Percentiles rank a stretch among this genome's conserved stretches.
Conservation (phyloP, 2,888 invertebrate genomes). For the Enchytraeus crypticus region DNA sequence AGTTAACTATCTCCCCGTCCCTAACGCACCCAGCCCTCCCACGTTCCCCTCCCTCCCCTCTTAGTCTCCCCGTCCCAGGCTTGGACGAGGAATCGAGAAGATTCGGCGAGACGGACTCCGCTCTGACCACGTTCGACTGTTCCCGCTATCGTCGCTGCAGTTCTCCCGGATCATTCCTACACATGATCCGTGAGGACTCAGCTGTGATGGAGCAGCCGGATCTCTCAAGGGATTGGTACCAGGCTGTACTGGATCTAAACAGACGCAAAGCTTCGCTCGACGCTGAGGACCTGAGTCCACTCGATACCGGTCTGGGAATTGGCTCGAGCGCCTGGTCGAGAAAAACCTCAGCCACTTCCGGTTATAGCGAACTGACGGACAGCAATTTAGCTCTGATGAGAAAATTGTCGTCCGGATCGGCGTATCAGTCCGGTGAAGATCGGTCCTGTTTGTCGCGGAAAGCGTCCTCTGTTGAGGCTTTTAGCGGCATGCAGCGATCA, state of each 20-base stretch:
- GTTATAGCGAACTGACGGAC: constrained; percentile 7
- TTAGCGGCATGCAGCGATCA: no score
- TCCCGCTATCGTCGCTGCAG: constrained; percentile 7
- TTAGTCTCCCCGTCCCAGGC: neutral
- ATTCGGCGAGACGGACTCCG: neutral
- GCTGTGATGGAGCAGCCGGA: neutral
- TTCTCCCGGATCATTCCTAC: constrained; percentile 8
- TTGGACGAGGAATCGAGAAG: neutral
- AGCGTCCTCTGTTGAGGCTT: neutral
- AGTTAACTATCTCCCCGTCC: no score
- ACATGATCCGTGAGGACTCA: constrained; percentile 9
- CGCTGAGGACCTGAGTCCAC: constrained; percentile 3
- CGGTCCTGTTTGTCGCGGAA: neutral
- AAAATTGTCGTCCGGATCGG: neutral
- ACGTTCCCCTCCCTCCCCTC: neutral
- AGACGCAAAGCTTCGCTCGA: constrained; percentile 2
- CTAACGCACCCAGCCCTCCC: neutral
- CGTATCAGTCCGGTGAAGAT: neutral
- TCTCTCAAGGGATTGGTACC: neutral
- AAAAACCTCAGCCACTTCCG: constrained; percentile 5
- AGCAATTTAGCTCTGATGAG: neutral
- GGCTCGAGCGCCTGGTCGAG: neutral
- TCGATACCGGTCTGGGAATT: neutral
- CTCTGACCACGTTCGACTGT: neutral
- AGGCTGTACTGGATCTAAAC: neutral